phyloP scores from a whole-genome alignment of 1,140 invertebrate species.

The Agrypnia vestita region DNA sequence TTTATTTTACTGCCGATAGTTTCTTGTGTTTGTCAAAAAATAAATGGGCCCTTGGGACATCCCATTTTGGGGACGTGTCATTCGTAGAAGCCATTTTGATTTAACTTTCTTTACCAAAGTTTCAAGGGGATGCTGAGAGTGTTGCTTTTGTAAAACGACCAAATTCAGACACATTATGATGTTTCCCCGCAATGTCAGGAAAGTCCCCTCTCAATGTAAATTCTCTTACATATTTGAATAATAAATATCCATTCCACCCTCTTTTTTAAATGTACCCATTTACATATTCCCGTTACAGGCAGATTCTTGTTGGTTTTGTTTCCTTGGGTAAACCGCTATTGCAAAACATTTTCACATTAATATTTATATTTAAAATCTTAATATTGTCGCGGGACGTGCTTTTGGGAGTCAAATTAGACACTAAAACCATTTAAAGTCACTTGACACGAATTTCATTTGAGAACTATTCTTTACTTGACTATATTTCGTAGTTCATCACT shows the following conservation, averaged over 20 bases:
- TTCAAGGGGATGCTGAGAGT: not conserved
- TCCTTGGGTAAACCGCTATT: not conserved
- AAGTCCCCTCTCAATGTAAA: not conserved
- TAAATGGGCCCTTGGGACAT: slow-evolving; percentile 2
- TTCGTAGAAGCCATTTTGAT: slow-evolving; percentile 20
- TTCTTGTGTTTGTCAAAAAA: slow-evolving; percentile 27
- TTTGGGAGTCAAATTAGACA: too few species aligned
- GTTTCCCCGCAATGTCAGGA: not conserved
- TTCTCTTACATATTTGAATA: slow-evolving; percentile 6
- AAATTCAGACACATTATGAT: slow-evolving; percentile 22
- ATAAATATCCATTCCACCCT: not conserved
- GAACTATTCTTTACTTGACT: too few species aligned
- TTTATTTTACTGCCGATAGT: slow-evolving; percentile 7
- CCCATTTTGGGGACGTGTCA: not conserved
- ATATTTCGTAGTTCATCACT: too few species aligned
- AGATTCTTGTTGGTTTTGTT: not conserved
- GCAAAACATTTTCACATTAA: not conserved
- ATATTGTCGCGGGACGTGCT: too few species aligned
- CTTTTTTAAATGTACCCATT: not conserved
- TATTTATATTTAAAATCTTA: not conserved
- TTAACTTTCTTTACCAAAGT: slow-evolving; percentile 24
- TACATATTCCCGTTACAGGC: not conserved
- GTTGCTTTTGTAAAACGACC: slow-evolving; percentile 12
- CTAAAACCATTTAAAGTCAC: too few species aligned
- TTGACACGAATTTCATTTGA: too few species aligned